phyloP scores from a whole-genome alignment of 2,797 vertebrate species.

The Bovichtus variegatus region DNA sequence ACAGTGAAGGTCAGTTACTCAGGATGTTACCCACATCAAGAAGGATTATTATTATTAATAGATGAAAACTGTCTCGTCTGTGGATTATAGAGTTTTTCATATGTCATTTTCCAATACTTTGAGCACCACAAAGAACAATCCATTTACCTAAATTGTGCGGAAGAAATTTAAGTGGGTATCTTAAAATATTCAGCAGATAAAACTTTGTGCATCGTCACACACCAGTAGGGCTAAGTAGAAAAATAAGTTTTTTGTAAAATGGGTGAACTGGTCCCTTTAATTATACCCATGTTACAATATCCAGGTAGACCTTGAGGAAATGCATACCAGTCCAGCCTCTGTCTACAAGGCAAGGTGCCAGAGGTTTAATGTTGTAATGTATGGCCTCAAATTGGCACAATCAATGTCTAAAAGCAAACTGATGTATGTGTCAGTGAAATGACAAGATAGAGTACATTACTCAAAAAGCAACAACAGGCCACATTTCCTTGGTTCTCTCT shows the following conservation, averaged over 20 bases:
- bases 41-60: neutral
- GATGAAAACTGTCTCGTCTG: neutral
- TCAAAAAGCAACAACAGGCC: neutral
- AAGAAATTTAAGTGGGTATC: neutral
- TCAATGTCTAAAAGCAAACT: neutral
- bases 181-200: neutral
- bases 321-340: neutral
- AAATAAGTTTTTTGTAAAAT: neutral
- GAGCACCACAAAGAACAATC: neutral
- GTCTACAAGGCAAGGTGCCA: neutral
- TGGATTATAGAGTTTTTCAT: neutral
- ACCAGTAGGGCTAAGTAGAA: neutral
- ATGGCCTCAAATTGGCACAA: neutral
- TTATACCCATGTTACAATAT: neutral
- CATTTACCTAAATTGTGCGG: neutral
- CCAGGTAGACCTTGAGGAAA: neutral
- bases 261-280: neutral
- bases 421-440: neutral
- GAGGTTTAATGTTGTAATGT: constrained; percentile 27
- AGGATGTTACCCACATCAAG: neutral
- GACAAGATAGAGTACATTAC: constrained; percentile 9
- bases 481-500: neutral
- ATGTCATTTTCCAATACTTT: neutral
- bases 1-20: neutral
- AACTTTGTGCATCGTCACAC: neutral